Evolutionary conservation across 1,140 invertebrate species (phyloP), one percentile per base, ranked within the genome.

Genomic region (Thalassaphorura encarpata): DNA sequence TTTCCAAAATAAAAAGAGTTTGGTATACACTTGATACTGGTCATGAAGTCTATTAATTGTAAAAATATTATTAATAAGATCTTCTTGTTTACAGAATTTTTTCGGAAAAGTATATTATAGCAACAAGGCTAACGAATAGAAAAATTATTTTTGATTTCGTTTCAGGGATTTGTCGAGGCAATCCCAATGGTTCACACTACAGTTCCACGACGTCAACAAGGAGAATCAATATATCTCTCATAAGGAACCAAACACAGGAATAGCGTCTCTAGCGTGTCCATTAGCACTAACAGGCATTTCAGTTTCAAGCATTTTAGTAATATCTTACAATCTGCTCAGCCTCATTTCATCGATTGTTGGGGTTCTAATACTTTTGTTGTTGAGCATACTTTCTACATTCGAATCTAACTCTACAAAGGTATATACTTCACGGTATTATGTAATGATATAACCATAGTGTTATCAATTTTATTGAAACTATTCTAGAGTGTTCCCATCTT

Each of bases 131-230:
- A n/a, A n/a, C n/a, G n/a, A n/a, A n/a, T n/a, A n/a, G n/a, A n/a
- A n/a, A n/a, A n/a, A n/a, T n/a, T n/a, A n/a, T n/a, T n/a, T n/a
- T 54, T 29, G 49, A 23, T 57, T 69, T 70, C 16, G n/a, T n/a
- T n/a, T n/a, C 63, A 82, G 80, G 61, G 82, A 85, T 65, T 67
- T 87, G 50, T 77, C 77, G 24, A 80, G 80, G 52, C 80, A 83
- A 58, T 81, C 82, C 3, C 80, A 76, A 23, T 76, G 80, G 61
- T 71, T 83, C 43, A 80, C 77, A 3, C 71, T 86, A 57, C 74
- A 75, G 27, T 88, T 87, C 71, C 79, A 77, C 50, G 78, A 82
- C 54, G 66, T 68, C 1, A 74, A 73, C 19, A 77, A 80, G 39
- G 85, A 88, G 67, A 72, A 71, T 31, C 78, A 76, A 23, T 88